Conservation (phyloP, 2,888 invertebrate genomes). For the Iphiclides podalirius region DNA sequence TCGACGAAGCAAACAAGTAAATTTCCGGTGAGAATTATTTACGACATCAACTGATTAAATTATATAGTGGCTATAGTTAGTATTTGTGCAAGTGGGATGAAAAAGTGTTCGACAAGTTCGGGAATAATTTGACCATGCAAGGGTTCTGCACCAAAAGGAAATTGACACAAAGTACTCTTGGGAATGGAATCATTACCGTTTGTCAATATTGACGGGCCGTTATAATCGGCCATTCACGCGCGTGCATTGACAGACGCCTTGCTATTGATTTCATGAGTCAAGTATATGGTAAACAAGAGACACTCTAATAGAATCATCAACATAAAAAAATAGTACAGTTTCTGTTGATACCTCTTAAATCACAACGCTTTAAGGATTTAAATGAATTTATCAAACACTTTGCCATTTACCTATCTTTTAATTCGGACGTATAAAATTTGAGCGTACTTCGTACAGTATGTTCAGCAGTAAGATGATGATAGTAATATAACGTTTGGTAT, state of each 20-base stretch:
- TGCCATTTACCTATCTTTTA: too few species aligned
- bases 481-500: too few species aligned
- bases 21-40: not conserved
- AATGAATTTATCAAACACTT: too few species aligned
- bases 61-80: not conserved
- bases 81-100: not conserved
- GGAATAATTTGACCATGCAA: too few species aligned
- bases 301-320: too few species aligned
- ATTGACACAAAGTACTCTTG: conserved; percentile 18
- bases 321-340: not conserved
- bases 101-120: not conserved
- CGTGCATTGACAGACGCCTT: not conserved
- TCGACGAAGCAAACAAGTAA: conserved; percentile 32
- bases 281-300: not conserved
- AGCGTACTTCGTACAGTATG: too few species aligned
- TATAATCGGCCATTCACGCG: conserved; percentile 8
- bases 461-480: too few species aligned
- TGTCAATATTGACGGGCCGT: conserved; percentile 17
- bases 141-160: conserved; percentile 13
- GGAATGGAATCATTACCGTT: conserved; percentile 19
- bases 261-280: conserved; percentile 7
- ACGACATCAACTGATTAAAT: not conserved
- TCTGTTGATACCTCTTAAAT: too few species aligned
- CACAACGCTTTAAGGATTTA: too few species aligned
- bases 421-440: too few species aligned